Percentiles rank a stretch among this genome's conserved stretches.
These are phyloP conservation scores for Eonycteris spelaea DNA, from an alignment of 2,113 vertebrate genomes.

Conservation along the genomic window DNA sequence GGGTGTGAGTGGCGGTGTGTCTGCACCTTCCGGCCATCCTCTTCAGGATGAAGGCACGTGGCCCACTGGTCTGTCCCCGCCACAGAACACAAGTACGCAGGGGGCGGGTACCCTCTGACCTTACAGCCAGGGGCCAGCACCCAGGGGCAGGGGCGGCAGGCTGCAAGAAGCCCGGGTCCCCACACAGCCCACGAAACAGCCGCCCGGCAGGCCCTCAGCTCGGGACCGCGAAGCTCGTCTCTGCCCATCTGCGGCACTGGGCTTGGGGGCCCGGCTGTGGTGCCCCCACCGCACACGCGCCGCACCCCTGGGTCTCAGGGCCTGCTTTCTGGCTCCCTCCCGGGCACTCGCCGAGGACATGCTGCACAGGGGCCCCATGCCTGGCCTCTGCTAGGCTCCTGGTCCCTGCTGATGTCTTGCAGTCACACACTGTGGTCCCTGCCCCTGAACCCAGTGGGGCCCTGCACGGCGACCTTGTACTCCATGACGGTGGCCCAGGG, in stretches of 20 bases:
- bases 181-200: neutral
- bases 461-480: neutral
- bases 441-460: neutral
- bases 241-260: neutral
- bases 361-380: rapidly evolving
- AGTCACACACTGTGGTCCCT: rapidly evolving
- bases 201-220: neutral
- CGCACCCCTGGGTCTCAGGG: neutral
- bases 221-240: neutral
- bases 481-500: no score
- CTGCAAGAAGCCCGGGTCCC: neutral
- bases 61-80: neutral
- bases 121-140: neutral
- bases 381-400: neutral
- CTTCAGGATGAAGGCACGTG: neutral
- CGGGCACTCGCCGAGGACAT: rapidly evolving
- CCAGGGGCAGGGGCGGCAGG: no score
- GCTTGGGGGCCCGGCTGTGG: no score
- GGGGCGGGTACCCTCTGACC: neutral
- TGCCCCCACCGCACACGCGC: no score
- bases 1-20: neutral
- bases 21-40: neutral
- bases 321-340: neutral
- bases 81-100: neutral
- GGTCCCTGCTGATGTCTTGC: neutral